Conservation (phyloP, 1,140 invertebrate genomes). For the Leguminivora glycinivorella region DNA sequence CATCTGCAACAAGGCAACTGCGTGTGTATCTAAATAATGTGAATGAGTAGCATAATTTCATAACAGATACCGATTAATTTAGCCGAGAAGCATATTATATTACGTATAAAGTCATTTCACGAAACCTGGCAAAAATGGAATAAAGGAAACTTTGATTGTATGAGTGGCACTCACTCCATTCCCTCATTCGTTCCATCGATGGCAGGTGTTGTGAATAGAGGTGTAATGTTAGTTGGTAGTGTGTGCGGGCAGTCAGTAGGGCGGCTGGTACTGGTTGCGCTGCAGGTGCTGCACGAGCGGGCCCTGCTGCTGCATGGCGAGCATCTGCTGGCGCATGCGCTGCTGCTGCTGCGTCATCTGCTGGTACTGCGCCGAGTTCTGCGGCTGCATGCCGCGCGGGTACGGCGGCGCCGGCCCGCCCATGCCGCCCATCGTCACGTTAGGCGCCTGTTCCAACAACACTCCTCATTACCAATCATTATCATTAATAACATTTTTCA, state of each 20-base stretch:
- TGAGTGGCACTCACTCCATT: too few relatives aligned
- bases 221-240: too few relatives aligned
- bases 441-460: constrained; percentile 78
- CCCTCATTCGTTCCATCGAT: too few relatives aligned
- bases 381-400: constrained; percentile 72
- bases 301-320: constrained; percentile 78
- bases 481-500: background rate
- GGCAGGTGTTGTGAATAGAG: too few relatives aligned
- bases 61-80: too few relatives aligned
- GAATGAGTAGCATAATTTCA: too few relatives aligned
- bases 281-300: constrained; percentile 79
- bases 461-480: background rate
- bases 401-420: constrained; percentile 83
- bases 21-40: background rate
- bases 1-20: too few relatives aligned
- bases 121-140: too few relatives aligned
- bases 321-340: constrained; percentile 81
- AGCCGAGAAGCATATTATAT: too few relatives aligned
- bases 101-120: too few relatives aligned
- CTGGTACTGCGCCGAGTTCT: constrained; percentile 81
- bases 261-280: constrained; percentile 76
- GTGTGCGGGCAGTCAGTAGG: constrained; percentile 55
- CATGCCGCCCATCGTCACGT: constrained; percentile 85
- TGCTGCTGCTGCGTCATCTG: constrained; percentile 71
- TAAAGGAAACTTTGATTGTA: too few relatives aligned